These are phyloP conservation scores for Eupithecia abbreviata DNA, from an alignment of 2,888 invertebrate species.

Conservation along the genomic window DNA sequence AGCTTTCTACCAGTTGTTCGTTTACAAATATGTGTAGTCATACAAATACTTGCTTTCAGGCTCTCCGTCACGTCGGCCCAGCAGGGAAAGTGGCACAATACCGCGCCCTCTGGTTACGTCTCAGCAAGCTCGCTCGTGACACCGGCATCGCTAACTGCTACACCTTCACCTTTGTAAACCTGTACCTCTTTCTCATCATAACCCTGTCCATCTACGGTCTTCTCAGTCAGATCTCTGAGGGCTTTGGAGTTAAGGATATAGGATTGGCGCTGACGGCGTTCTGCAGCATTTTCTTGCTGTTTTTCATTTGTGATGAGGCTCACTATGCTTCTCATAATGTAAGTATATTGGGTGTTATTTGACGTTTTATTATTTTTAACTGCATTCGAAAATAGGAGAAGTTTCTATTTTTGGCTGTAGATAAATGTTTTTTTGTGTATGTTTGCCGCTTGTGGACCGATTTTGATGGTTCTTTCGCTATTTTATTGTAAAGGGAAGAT, in stretches of 20 bases:
- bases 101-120: slow-evolving; percentile 87
- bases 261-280: slow-evolving; percentile 87
- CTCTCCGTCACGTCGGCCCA: slow-evolving; percentile 87
- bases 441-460: too few species aligned
- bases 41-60: slow-evolving; percentile 60
- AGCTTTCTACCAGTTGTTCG: background rate
- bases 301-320: slow-evolving; percentile 89
- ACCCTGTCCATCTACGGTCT: slow-evolving; percentile 90
- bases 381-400: background rate
- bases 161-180: slow-evolving; percentile 86
- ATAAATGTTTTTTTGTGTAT: too few species aligned
- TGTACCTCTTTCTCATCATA: slow-evolving; percentile 88
- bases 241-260: slow-evolving; percentile 88
- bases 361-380: background rate
- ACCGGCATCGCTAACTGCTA: slow-evolving; percentile 88
- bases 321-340: slow-evolving; percentile 89
- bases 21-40: background rate
- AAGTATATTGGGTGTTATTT: slow-evolving; percentile 52
- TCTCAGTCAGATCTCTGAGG: slow-evolving; percentile 88
- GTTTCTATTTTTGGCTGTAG: too few species aligned
- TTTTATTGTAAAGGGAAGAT: too few species aligned
- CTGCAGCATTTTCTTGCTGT: slow-evolving; percentile 86
- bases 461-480: too few species aligned
- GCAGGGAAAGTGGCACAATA: slow-evolving; percentile 88
- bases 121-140: slow-evolving; percentile 87